phyloP scores from a whole-genome alignment of 2,797 vertebrate species.

The Salmo trutta region DNA sequence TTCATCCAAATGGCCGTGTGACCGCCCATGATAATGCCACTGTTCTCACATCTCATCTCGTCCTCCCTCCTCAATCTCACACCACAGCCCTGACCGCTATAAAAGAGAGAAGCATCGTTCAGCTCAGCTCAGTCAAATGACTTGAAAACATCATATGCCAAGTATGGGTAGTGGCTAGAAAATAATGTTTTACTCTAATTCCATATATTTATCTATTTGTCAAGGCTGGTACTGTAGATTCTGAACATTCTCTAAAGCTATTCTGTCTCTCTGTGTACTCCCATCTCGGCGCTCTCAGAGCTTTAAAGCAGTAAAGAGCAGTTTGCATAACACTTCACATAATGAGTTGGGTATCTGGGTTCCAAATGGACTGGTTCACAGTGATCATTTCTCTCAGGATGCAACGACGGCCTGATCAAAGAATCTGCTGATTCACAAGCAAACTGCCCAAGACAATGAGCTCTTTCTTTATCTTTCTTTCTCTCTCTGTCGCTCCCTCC shows the following conservation, averaged over 20 bases:
- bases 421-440: conserved; percentile 10
- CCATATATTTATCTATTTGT: background rate
- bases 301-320: background rate
- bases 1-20: background rate
- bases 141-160: background rate
- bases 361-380: background rate
- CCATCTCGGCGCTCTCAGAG: background rate
- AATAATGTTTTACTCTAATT: background rate
- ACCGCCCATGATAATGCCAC: background rate
- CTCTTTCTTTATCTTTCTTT: background rate
- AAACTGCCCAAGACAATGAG: conserved; percentile 1
- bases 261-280: background rate
- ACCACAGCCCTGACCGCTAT: background rate
- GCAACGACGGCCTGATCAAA: conserved; percentile 1
- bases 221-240: background rate
- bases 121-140: background rate
- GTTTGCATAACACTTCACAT: background rate
- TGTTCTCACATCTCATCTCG: background rate
- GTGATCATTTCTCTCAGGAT: conserved; percentile 6
- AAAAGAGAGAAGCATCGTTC: background rate
- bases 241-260: background rate
- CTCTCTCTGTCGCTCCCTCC: no score
- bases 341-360: background rate
- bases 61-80: background rate
- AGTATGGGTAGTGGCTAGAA: background rate